Percentiles rank a stretch among this genome's conserved stretches.
Evolutionary conservation across 2,888 invertebrate species (phyloP).

Genomic region (Hypercompe scribonia): DNA sequence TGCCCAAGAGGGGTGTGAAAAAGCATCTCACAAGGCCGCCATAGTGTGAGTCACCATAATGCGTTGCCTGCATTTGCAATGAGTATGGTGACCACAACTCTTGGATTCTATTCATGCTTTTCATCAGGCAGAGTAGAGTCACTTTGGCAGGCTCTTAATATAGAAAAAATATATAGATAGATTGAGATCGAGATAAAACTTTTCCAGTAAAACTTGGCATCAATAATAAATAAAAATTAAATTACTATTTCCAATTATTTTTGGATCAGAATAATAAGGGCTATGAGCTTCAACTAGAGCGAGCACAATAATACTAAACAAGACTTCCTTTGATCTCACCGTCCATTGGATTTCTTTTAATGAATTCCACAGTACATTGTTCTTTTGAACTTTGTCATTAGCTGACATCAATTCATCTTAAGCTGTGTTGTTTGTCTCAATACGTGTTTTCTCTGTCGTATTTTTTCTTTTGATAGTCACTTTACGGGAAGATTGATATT

Average conservation of each 20-base stretch:
- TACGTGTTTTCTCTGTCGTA: neutral
- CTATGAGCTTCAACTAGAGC: conserved; percentile 20
- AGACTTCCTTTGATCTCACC: conserved; percentile 37
- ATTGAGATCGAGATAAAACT: no score
- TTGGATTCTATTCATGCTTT: no score
- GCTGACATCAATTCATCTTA: conserved; percentile 21
- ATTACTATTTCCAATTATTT: conserved; percentile 21
- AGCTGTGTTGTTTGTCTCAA: conserved; percentile 9
- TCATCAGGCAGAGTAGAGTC: no score
- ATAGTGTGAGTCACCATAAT: no score
- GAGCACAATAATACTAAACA: conserved; percentile 34
- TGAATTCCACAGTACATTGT: conserved; percentile 49
- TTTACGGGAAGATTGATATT: neutral
- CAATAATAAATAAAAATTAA: conserved; percentile 2
- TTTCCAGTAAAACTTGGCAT: neutral
- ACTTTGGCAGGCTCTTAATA: no score
- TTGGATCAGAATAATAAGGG: conserved; percentile 26
- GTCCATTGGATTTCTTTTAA: conserved; percentile 45
- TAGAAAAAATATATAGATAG: no score
- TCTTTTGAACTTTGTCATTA: conserved; percentile 49
- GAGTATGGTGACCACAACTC: no score
- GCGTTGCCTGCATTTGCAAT: no score
- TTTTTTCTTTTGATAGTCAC: conserved; percentile 1
- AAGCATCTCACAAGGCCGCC: no score
- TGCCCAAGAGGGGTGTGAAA: no score